Base-by-base conservation (phyloP, 2,797 vertebrate species). In the Potorous gilbertii region DNA sequence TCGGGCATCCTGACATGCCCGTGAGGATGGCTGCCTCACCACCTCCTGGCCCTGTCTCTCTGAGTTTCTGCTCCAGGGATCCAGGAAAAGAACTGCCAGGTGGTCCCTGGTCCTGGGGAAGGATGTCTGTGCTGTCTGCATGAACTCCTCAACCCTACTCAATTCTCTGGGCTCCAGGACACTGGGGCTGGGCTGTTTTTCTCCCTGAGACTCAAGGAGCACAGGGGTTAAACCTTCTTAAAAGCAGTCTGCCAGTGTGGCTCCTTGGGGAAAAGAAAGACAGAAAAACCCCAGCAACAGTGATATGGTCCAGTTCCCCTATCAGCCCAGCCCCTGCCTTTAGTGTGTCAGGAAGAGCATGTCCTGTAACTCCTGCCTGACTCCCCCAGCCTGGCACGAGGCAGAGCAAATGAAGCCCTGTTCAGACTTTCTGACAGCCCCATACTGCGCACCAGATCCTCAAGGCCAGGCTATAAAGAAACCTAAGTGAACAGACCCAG, bases 91-190 rank as follows among this genome's bases (percentile, higher is more conserved):
- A 81, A 81, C 21, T 46, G 18, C 40, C 74, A 46, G 21, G 40
- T 27, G 40, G 74, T 50, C 74, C 4, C 21, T 87, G 40, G 21
- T 3, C 40, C 21, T 24, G 74, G 24, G 4, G 9, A 40, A 87
- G 40, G 74, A 87, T 50, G 74, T 40, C 24, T 0, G 8, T 10
- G 21, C 74, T 81, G 40, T 81, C 74, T 46, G 10, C 21, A 27
- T 27, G 9, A 24, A 10, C 21, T 50, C 24, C 24, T 24, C 24
- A 87, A 1, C 3, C 21, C 74, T 1, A 1, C 40, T 46, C 21
- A 87, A 3, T 46, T n/a, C 40, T 50, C 16, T 0, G 1, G 0
- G 0, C 55, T 1, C 74, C 0, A 4, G n/a, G 28, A 54, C 56
- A 55, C 1, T 0, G n/a, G 13, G 1, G 40, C 52, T 10, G 2